phyloP scores from a whole-genome alignment of 2,888 invertebrate species.

The Nipponacmea schrenckii region DNA sequence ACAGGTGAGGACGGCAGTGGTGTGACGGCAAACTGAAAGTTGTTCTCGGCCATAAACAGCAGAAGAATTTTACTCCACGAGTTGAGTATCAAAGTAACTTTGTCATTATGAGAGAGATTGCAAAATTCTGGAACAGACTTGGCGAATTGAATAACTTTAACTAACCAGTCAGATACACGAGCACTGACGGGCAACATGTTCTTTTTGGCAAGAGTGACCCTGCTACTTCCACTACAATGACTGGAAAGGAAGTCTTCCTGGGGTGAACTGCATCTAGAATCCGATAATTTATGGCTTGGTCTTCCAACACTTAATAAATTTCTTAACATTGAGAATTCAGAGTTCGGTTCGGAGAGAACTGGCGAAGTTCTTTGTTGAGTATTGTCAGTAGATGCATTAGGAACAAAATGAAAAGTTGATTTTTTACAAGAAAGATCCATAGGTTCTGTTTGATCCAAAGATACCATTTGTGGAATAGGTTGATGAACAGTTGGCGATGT shows the following conservation, averaged over 20 bases:
- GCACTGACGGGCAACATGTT: slow-evolving; percentile 63
- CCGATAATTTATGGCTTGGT: slow-evolving; percentile 18
- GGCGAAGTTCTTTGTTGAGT: slow-evolving; percentile 7
- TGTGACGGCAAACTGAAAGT: slow-evolving; percentile 65
- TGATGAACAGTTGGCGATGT: slow-evolving; percentile 15
- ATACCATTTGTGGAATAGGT: slow-evolving; percentile 29
- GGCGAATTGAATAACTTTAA: slow-evolving; percentile 60
- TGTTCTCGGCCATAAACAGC: slow-evolving; percentile 64
- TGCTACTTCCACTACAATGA: slow-evolving; percentile 43
- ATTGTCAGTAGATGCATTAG: slow-evolving; percentile 11
- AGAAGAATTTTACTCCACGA: slow-evolving; percentile 62
- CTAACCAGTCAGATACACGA: slow-evolving; percentile 63
- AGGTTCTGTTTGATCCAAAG: slow-evolving; percentile 45
- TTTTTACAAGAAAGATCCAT: slow-evolving; percentile 59
- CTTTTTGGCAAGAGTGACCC: slow-evolving; percentile 65
- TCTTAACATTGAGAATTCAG: slow-evolving; percentile 42
- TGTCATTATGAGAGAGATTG: slow-evolving; percentile 57
- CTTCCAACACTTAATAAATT: slow-evolving; percentile 46
- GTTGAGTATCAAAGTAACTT: slow-evolving; percentile 57
- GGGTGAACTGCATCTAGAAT: slow-evolving; percentile 22
- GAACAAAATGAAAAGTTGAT: slow-evolving; percentile 24
- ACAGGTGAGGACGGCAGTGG: slow-evolving; percentile 35
- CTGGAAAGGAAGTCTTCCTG: slow-evolving; percentile 28
- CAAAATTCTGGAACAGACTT: slow-evolving; percentile 62
- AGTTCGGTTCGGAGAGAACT: slow-evolving; percentile 23